Base-by-base conservation (phyloP, 1,140 invertebrate genomes). In the Aradophagus sp. region DNA sequence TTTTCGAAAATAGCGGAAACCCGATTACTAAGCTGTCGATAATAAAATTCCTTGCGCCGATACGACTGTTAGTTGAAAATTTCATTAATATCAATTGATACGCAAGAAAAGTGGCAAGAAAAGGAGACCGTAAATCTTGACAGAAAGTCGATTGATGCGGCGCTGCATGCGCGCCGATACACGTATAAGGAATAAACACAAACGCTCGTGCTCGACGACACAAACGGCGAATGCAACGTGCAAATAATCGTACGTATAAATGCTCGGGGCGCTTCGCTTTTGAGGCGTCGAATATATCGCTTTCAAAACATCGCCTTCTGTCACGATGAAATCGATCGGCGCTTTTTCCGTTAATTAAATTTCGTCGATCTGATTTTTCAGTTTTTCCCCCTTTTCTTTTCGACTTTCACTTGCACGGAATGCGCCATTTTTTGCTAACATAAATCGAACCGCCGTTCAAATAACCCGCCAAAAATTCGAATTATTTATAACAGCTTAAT, bases 161-260 rank as follows among this genome's bases (percentile, higher is more conserved):
- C 45, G 29, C 32, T 32, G 11, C 13, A 31, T 3, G n/a, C 29
- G 29, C n/a, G n/a, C n/a, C 47, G 13, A 53, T 50, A 39, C 27
- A 39, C 32, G 36, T 20, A 35, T 10, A 44, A 32, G 26, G 29
- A 32, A 39, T 34, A 61, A 32, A 35, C 13, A 14, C 15, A 26
- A n/a, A 16, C 32, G 66, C 42, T 39, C 58, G 48, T 13, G 36
- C 45, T 52, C 48, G 59, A 17, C 23, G 36, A 42, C 34, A 35
- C 38, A 53, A 59, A 65, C 53, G 53, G 31, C 55, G 45, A 39
- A 34, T 50, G 58, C 61, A 65, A 65, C 59, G 61, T 71, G 68
- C 59, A 71, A 71, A 71, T 71, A 71, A 71, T 65, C 61, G 48
- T 36, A 71, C 67, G 58, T 52, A 63, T 70, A 70, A 70, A 70